These are phyloP conservation scores for Luperina testacea DNA, from an alignment of 2,888 invertebrate genomes.

Conservation along the genomic window DNA sequence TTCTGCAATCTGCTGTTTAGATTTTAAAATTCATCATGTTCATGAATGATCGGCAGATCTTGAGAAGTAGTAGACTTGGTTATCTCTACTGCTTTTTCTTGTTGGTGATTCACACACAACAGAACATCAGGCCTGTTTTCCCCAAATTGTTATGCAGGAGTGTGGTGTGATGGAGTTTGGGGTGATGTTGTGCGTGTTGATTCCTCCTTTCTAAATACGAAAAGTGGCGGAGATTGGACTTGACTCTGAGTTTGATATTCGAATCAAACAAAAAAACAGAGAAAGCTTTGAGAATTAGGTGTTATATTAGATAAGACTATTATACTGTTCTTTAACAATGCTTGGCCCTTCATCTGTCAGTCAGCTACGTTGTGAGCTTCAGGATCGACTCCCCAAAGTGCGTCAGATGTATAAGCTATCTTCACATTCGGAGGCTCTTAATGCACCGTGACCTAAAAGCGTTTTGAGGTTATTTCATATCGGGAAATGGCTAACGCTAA, in stretches of 20 bases:
- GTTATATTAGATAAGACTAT: neutral
- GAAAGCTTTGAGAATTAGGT: neutral
- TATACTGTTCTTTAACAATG: neutral
- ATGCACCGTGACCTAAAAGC: constrained; percentile 22
- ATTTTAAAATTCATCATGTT: neutral
- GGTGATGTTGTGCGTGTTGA: neutral
- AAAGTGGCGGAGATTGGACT: neutral
- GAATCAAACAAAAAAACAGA: neutral
- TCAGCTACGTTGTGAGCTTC: neutral
- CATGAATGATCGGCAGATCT: neutral
- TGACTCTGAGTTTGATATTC: neutral
- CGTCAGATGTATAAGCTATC: neutral
- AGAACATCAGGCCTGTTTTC: neutral
- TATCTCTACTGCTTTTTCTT: neutral
- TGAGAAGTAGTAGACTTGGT: neutral
- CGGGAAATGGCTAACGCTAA: constrained; percentile 24
- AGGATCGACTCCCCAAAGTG: neutral
- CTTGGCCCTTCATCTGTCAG: neutral
- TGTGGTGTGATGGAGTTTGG: neutral
- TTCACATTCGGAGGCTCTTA: neutral
- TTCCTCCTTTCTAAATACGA: neutral
- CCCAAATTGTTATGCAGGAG: neutral
- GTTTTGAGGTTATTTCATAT: constrained; percentile 24
- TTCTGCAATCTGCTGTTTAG: neutral
- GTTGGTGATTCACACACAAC: neutral